Evolutionary conservation across 2,888 invertebrate species (phyloP).

Genomic region (Tillus elongatus): DNA sequence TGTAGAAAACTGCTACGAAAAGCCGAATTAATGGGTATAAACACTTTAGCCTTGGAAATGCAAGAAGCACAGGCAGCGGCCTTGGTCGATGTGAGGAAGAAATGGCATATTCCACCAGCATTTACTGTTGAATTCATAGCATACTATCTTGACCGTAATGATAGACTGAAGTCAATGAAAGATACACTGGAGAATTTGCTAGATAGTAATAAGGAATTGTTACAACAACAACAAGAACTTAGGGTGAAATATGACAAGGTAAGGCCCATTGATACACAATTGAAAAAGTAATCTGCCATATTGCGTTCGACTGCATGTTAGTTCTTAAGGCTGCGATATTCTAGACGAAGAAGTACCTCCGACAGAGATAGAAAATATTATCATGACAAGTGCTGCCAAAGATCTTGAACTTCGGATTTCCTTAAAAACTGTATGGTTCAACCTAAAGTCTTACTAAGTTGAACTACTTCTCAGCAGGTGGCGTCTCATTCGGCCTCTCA

Average conservation of each 20-base stretch:
- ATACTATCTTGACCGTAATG: slow-evolving; percentile 85
- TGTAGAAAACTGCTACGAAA: slow-evolving; percentile 73
- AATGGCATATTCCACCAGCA: slow-evolving; percentile 90
- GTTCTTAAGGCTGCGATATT: no score
- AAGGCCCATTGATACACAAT: no score
- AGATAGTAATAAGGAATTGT: slow-evolving; percentile 60
- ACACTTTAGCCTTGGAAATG: slow-evolving; percentile 69
- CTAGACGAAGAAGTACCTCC: no score
- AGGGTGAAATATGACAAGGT: slow-evolving; percentile 73
- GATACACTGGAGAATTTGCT: slow-evolving; percentile 65
- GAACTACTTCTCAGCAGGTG: no score
- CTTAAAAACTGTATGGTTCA: no score
- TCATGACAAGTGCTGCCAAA: no score
- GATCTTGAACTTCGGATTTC: no score
- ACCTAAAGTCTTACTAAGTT: no score
- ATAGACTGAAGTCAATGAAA: slow-evolving; percentile 69
- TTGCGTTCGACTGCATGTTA: no score
- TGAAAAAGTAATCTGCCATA: no score
- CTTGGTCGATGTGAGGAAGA: slow-evolving; percentile 76
- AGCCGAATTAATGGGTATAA: slow-evolving; percentile 84
- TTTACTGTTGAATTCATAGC: slow-evolving; percentile 92
- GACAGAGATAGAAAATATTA: no score
- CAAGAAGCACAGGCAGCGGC: slow-evolving; percentile 76
- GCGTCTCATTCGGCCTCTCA: no score
- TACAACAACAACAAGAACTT: slow-evolving; percentile 68